Conservation (phyloP, 1,140 invertebrate species). For the Tetragonula clypearis region DNA sequence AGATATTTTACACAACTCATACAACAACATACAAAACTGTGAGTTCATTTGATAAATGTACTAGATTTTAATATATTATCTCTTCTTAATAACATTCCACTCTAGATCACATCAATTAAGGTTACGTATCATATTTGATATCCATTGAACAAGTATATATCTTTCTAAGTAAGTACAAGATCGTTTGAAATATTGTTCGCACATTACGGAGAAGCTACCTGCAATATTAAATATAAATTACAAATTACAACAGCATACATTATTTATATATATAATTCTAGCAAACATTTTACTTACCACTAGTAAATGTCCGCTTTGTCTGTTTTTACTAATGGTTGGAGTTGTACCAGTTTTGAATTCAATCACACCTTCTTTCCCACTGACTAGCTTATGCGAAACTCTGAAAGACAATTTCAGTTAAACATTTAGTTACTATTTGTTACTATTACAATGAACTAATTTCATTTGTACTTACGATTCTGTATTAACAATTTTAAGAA, state of each 20-base stretch:
- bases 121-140: constrained; percentile 28
- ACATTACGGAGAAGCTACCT: constrained; percentile 74
- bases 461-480: constrained; percentile 85
- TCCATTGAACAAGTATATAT: constrained; percentile 12
- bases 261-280: neutral
- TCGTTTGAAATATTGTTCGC: neutral
- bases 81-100: constrained; percentile 60
- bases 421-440: neutral
- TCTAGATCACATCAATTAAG: constrained; percentile 66
- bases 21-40: constrained; percentile 44
- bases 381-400: constrained; percentile 90
- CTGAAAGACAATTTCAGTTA: constrained; percentile 81
- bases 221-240: constrained; percentile 44
- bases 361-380: constrained; percentile 90
- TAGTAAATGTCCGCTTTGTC: constrained; percentile 89
- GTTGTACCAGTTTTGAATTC: constrained; percentile 88
- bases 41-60: constrained; percentile 38
- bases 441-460: neutral
- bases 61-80: constrained; percentile 62
- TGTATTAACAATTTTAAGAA: constrained; percentile 88
- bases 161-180: constrained; percentile 48
- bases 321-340: constrained; percentile 88
- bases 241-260: neutral
- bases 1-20: constrained; percentile 44
- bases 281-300: constrained; percentile 85